Evolutionary conservation across 1,140 invertebrate species (phyloP), one percentile per base, ranked within the genome.

Genomic region (Patella vulgata): DNA sequence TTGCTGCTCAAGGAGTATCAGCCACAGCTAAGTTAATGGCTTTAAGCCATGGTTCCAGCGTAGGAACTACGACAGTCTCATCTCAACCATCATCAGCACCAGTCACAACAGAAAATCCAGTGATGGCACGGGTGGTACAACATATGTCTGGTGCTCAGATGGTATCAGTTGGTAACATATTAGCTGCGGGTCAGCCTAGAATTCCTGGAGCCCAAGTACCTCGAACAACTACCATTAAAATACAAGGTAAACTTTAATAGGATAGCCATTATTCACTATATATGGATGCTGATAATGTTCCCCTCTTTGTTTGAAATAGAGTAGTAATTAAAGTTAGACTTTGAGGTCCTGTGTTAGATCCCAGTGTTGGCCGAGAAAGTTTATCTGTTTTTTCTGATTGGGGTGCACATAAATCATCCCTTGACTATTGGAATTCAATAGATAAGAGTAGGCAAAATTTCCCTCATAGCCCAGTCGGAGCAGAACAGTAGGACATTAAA

Each of bases 91-190:
- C 56, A 59, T 42, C 51, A 46, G 25, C 66, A 56, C 59, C 61
- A 59, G 47, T 53, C 48, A 31, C 57, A 42, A 25, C 58, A 14
- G 66, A 57, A 17, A 63, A 66, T 17, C 77, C 78, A 17, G 67
- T 82, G 19, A 71, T 83, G 30, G 76, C 80, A 2, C 67, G 78
- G 25, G 53, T 82, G 6, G 66, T 83, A 17, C 75, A 77, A 48
- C 74, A 76, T 39, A 62, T 71, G 27, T 57, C 70, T 14, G 67
- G 64, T 4, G 59, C 43, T 2, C 79, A 81, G 53, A 71, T 81
- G 54, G 66, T 82, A 0, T 78, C 77, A 31, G 72, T 82, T 6
- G 66, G 79, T 54, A 82, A 77, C 47, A 57, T 82, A 21, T 59
- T 80, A 33, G 57, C 70, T 33, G 63, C 66, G 2, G 42, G 43